Conservation (phyloP, 2,113 vertebrate genomes). For the Stictonetta naevosa region DNA sequence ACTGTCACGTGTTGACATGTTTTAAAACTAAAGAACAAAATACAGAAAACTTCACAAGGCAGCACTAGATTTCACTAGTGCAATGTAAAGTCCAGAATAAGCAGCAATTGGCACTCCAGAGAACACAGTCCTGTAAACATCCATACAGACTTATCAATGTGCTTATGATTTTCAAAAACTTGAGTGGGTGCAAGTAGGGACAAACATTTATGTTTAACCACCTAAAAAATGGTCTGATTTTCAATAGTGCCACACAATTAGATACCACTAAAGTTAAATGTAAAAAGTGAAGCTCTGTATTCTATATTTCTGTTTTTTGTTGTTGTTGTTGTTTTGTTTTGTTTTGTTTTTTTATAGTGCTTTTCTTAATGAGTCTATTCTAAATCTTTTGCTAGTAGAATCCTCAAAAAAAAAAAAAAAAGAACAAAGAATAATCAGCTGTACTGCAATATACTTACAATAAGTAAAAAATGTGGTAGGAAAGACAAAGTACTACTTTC, state of each 20-base stretch:
- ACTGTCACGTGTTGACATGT: neutral
- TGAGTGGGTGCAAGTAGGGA: accelerated
- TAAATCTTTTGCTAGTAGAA: neutral
- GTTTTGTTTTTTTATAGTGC: neutral
- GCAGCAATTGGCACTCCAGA: neutral
- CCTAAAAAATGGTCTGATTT: neutral
- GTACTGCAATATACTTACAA: conserved; percentile 14
- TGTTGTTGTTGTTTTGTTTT: too few species aligned
- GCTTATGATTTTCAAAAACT: neutral
- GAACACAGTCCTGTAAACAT: neutral
- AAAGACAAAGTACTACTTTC: conserved; percentile 41
- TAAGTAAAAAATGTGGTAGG: conserved; percentile 36
- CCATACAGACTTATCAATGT: neutral
- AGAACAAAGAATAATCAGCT: conserved; percentile 4
- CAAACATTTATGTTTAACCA: neutral
- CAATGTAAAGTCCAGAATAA: neutral
- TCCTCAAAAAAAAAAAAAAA: neutral
- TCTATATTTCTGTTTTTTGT: too few species aligned
- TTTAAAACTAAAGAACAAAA: neutral
- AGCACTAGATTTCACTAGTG: neutral
- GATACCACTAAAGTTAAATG: neutral
- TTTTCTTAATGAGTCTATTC: conserved; percentile 24
- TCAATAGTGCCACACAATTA: neutral
- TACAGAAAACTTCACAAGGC: neutral
- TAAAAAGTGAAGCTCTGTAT: neutral